Evolutionary conservation across 1,140 invertebrate genomes (phyloP).

Genomic region (Formica selysi): DNA sequence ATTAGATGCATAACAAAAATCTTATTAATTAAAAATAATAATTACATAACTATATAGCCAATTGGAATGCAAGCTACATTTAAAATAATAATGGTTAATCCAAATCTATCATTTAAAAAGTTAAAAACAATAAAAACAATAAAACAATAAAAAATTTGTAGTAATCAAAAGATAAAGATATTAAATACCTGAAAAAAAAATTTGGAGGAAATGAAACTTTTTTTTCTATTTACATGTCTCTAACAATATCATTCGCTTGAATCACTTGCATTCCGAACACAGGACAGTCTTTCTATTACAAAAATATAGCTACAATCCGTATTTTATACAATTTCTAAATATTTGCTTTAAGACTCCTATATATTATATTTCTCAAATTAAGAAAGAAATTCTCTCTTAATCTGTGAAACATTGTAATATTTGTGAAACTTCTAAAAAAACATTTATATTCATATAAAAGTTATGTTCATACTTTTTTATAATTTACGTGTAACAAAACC

Average conservation of each 20-base stretch:
- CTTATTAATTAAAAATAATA: too few relatives aligned
- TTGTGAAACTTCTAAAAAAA: not conserved
- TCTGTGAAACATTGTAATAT: not conserved
- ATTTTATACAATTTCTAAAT: not conserved
- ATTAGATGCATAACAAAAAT: too few relatives aligned
- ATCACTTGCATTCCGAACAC: not conserved
- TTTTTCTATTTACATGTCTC: too few relatives aligned
- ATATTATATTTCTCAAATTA: not conserved
- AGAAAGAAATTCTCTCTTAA: not conserved
- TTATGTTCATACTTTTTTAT: not conserved
- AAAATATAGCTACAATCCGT: not conserved
- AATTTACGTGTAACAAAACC: conserved; percentile 10
- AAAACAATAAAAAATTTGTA: too few relatives aligned
- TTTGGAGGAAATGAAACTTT: too few relatives aligned
- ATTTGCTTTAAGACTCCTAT: not conserved
- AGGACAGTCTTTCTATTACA: not conserved
- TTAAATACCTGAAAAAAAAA: too few relatives aligned
- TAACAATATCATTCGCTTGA: not conserved
- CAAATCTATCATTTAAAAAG: too few relatives aligned
- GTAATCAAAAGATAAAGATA: too few relatives aligned
- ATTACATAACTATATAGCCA: too few relatives aligned
- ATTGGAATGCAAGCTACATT: too few relatives aligned
- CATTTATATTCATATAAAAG: not conserved
- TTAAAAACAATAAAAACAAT: too few relatives aligned
- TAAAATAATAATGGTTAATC: too few relatives aligned